Conservation (phyloP, 2,113 vertebrate genomes). For the Elachura formosa region DNA sequence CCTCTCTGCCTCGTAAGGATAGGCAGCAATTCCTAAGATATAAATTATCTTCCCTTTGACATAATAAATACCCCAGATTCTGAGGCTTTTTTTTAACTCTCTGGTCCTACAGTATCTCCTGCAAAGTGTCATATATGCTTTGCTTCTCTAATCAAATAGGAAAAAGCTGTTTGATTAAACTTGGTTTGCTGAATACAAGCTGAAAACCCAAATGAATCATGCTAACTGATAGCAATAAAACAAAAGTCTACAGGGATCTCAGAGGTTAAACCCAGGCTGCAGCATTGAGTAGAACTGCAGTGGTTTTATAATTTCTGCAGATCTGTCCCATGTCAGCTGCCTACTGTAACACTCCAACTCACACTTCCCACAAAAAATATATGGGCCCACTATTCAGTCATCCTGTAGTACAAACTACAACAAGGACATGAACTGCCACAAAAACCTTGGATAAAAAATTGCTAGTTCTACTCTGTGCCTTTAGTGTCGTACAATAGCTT, state of each 20-base stretch:
- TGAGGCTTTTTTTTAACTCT: background rate
- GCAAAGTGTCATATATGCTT: background rate
- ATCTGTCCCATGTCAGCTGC: background rate
- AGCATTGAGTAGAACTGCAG: background rate
- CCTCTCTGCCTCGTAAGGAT: background rate
- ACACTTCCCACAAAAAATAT: background rate
- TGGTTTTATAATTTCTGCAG: background rate
- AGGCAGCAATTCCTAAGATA: background rate
- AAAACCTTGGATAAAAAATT: background rate
- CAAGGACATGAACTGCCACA: rapidly evolving
- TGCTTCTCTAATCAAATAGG: background rate
- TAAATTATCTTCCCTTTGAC: background rate
- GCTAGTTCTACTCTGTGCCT: background rate
- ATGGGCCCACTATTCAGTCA: background rate
- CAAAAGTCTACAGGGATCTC: background rate
- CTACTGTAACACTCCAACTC: background rate
- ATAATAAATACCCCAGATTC: background rate
- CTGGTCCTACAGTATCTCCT: background rate
- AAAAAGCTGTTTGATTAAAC: background rate
- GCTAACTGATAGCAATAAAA: background rate
- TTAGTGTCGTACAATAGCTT: background rate
- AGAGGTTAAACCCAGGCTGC: background rate
- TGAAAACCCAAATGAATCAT: background rate
- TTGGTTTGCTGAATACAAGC: background rate
- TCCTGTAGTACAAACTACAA: background rate